Evolutionary conservation across 2,113 vertebrate species (phyloP).

Genomic region (Odocoileus hemionus): DNA sequence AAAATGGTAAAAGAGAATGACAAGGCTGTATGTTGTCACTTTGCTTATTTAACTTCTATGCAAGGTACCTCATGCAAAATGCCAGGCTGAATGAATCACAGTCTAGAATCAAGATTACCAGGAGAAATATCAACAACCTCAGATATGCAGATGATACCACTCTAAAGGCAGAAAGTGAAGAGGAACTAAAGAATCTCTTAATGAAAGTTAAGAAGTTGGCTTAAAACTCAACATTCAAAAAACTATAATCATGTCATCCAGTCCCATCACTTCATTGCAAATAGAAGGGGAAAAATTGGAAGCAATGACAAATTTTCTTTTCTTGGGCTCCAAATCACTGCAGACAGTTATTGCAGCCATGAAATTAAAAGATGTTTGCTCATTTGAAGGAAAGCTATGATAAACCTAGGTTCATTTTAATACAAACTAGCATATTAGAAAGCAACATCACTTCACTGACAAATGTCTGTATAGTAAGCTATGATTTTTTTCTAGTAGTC

Average conservation of each 20-base stretch:
- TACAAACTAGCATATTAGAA: background rate
- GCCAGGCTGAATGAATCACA: background rate
- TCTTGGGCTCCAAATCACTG: background rate
- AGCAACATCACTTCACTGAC: background rate
- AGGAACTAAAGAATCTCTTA: background rate
- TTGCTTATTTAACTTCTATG: background rate
- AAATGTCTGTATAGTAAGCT: background rate
- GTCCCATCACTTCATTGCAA: background rate
- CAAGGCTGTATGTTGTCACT: background rate
- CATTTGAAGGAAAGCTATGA: background rate
- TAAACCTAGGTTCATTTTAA: background rate
- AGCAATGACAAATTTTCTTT: background rate
- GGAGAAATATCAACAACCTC: background rate
- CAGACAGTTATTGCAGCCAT: background rate
- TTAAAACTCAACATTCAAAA: background rate
- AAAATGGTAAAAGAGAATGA: background rate
- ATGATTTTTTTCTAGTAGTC: background rate
- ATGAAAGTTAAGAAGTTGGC: background rate
- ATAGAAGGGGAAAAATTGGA: background rate
- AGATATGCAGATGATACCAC: background rate
- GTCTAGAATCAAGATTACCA: background rate
- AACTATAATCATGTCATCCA: background rate
- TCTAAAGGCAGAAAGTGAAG: background rate
- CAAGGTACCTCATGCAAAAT: background rate
- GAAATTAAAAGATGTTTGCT: background rate